Conservation (phyloP, 2,888 invertebrate species). For the Deilephila porcellus region DNA sequence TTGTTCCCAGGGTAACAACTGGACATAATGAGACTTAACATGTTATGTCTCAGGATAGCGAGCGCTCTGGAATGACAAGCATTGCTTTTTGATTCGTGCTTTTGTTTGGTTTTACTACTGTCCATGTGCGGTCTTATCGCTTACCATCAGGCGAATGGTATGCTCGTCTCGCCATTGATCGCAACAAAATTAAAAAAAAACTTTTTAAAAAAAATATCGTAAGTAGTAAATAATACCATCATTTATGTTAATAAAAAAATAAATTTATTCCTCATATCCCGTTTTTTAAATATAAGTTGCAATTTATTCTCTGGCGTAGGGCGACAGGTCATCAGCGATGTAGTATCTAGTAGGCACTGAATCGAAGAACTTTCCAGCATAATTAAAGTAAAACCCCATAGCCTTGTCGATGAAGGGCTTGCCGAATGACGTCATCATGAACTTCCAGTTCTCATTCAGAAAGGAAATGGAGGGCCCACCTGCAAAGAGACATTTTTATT, state of each 20-base stretch:
- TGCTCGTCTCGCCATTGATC: too few relatives aligned
- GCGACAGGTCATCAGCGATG: constrained; percentile 53
- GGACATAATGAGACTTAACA: too few relatives aligned
- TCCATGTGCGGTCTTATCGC: too few relatives aligned
- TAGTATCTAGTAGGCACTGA: constrained; percentile 49
- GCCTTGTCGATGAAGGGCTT: constrained; percentile 52
- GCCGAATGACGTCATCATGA: constrained; percentile 50
- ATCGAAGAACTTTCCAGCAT: constrained; percentile 49
- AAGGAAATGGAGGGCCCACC: constrained; percentile 36
- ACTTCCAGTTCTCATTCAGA: constrained; percentile 52
- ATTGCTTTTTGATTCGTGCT: too few relatives aligned
- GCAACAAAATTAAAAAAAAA: too few relatives aligned
- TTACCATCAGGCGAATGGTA: too few relatives aligned
- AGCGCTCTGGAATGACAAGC: too few relatives aligned
- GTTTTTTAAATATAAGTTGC: background rate
- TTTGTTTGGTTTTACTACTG: too few relatives aligned
- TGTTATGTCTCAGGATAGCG: too few relatives aligned
- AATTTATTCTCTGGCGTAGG: constrained; percentile 43
- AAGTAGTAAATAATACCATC: background rate
- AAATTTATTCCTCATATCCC: background rate
- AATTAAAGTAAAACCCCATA: constrained; percentile 47
- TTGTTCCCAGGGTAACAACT: too few relatives aligned
- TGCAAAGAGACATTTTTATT: constrained; percentile 32
- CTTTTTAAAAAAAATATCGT: background rate
- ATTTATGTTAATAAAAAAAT: background rate